These are phyloP conservation scores for Rhinogobius similis DNA, from an alignment of 2,113 vertebrate genomes.

Conservation along the genomic window DNA sequence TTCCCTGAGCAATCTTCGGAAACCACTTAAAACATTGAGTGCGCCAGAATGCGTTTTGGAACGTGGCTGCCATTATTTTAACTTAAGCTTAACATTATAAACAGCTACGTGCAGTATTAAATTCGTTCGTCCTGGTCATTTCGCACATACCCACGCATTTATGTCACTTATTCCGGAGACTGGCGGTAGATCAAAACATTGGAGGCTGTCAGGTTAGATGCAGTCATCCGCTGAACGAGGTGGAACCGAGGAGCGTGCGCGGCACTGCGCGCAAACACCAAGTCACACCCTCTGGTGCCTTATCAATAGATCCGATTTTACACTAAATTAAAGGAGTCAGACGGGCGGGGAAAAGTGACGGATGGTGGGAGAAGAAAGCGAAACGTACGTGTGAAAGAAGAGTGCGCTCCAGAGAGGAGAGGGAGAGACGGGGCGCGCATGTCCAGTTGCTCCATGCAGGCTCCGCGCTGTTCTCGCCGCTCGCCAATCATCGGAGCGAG, in stretches of 20 bases:
- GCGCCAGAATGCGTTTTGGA: constrained; percentile 27
- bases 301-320: constrained; percentile 28
- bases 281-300: neutral
- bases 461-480: constrained; percentile 27
- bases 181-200: neutral
- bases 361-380: constrained; percentile 14
- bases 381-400: constrained; percentile 3
- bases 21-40: constrained; percentile 17
- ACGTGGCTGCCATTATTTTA: constrained; percentile 5
- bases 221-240: constrained; percentile 3
- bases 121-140: neutral
- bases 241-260: neutral
- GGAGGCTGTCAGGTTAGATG: constrained; percentile 1
- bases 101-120: neutral
- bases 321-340: constrained; percentile 37
- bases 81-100: neutral
- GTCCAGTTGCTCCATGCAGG: constrained; percentile 83
- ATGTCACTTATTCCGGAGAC: neutral
- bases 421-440: constrained; percentile 81
- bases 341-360: constrained; percentile 3
- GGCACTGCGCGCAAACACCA: constrained; percentile 35
- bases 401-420: constrained; percentile 27
- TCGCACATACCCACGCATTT: neutral
- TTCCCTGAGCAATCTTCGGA: constrained; percentile 7
- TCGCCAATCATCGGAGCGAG: constrained; percentile 75